Base-by-base conservation (phyloP, 2,113 vertebrate genomes). In the Hemicordylus capensis region DNA sequence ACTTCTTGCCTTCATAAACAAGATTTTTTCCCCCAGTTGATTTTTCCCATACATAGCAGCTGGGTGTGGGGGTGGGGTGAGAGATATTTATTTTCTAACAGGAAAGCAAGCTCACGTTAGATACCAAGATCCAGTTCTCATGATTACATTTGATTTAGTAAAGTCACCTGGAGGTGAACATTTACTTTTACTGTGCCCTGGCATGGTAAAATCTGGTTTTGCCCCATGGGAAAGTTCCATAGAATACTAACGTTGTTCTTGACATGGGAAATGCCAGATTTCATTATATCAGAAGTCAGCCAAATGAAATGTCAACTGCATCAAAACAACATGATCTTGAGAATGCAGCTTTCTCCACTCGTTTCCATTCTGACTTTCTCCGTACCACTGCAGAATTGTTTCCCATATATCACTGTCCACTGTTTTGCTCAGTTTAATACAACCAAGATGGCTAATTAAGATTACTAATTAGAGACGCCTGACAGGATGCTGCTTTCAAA, bases 401-500 rank as follows among this genome's bases (percentile, higher is more conserved):
- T 14, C 39, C 3, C 86, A 63, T 1, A 46, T 42, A 17, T 63
- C 22, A 34, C 58, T 83, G 75, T 79, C 74, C 79, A 72, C 1
- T n/a, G 69, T 19, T 34, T 84, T 64, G 10, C 42, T 88, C 48
- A 61, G 34, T 80, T 85, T 72, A 44, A 17, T 85, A 75, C 9
- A 87, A 17, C 46, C 0, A 0, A 78, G 37, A 81, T 44, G 63
- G 12, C 39, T 79, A 58, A 86, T 28, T 39, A 88, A 66, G 34
- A 59, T 46, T 87, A 14, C 37, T 20, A 76, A n/a, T 51, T 34
- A 67, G 66, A 61, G 51, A 79, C 46, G 9, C 66, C 76, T 79
- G 76, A 79, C 66, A 85, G 28, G 58, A 51, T 66, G 82, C 74
- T 78, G 51, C 4, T 22, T 88, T 76, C 44, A 28, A 77, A 48